These are phyloP conservation scores for Maccullochella peelii DNA, from an alignment of 2,113 vertebrate genomes.

Conservation along the genomic window DNA sequence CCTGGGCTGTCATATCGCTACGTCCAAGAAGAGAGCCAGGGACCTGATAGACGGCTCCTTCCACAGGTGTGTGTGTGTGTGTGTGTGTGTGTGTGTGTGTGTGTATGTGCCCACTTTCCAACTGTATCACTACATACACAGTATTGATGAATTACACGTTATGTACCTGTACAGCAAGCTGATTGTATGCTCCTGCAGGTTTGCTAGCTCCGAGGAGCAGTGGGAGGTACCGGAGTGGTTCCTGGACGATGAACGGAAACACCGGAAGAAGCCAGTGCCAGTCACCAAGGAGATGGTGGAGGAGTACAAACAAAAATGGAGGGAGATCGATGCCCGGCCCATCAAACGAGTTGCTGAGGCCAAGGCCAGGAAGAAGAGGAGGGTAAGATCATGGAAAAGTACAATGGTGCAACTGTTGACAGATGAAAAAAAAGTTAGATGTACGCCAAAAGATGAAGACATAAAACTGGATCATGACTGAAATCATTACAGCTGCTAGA, in stretches of 20 bases:
- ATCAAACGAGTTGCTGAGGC: slow-evolving; percentile 97
- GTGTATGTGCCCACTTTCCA: neutral
- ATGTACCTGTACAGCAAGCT: neutral
- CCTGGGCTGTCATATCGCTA: slow-evolving; percentile 89
- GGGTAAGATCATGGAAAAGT: slow-evolving; percentile 83
- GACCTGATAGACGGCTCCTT: slow-evolving; percentile 93
- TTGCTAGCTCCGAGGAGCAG: slow-evolving; percentile 88
- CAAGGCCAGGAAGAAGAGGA: slow-evolving; percentile 95
- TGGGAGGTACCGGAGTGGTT: slow-evolving; percentile 95
- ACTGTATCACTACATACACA: neutral
- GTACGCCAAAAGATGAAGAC: neutral
- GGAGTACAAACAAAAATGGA: slow-evolving; percentile 92
- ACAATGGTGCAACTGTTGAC: neutral
- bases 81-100: neutral
- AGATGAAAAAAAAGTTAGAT: neutral
- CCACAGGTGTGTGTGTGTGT: slow-evolving; percentile 84
- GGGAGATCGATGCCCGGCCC: slow-evolving; percentile 93
- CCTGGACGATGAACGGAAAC: slow-evolving; percentile 89
- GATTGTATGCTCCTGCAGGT: slow-evolving; percentile 78
- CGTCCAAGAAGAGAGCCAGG: slow-evolving; percentile 89
- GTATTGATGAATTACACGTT: no score
- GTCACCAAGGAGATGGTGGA: slow-evolving; percentile 91
- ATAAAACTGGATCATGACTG: neutral
- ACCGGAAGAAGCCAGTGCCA: slow-evolving; percentile 87
- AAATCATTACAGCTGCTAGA: neutral